Conservation (phyloP, 2,113 vertebrate species). For the Lathamus discolor region DNA sequence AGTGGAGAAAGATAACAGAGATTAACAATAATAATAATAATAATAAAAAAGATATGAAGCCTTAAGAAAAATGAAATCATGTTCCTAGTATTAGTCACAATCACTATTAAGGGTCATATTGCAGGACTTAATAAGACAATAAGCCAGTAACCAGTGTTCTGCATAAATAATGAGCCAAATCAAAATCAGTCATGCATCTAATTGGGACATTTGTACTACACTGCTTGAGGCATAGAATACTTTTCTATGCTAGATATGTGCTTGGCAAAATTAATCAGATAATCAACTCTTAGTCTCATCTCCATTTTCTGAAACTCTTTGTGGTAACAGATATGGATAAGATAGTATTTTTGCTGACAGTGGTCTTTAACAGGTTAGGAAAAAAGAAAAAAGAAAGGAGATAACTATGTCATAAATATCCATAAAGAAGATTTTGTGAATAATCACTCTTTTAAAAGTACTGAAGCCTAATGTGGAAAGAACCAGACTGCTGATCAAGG, state of each 20-base stretch:
- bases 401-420: background rate
- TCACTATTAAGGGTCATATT: conserved; percentile 50
- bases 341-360: conserved; percentile 12
- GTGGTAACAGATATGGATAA: background rate
- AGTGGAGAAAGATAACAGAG: background rate
- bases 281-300: conserved; percentile 47
- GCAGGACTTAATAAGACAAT: conserved; percentile 63
- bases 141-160: conserved; percentile 69
- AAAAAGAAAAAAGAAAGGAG: background rate
- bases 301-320: conserved; percentile 36
- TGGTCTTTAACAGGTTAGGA: background rate
- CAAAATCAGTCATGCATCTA: conserved; percentile 79
- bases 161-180: conserved; percentile 78
- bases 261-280: conserved; percentile 70
- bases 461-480: background rate
- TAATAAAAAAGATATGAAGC: background rate
- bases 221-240: conserved; percentile 70
- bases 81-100: conserved; percentile 10
- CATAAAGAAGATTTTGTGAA: background rate
- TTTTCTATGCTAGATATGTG: conserved; percentile 68
- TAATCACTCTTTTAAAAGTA: background rate
- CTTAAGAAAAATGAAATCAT: conserved; percentile 7
- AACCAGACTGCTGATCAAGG: background rate
- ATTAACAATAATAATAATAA: background rate
- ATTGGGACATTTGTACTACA: conserved; percentile 80